Evolutionary conservation across 2,797 vertebrate genomes (phyloP), one percentile per base, ranked within the genome.

Genomic region (Serranus cabrilla): DNA sequence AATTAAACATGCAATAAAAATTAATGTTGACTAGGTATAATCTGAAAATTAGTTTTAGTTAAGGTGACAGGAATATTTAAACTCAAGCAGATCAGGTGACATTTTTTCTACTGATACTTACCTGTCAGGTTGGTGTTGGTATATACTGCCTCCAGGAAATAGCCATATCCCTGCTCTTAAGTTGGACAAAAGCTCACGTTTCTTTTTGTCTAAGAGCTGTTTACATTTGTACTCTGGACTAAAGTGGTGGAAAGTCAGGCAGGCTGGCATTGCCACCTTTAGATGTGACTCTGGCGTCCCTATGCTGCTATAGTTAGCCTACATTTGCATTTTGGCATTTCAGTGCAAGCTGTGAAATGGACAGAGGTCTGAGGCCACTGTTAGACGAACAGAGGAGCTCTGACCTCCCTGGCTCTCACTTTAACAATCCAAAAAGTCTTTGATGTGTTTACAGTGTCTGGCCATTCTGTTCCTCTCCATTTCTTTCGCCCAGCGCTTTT

Each of bases 401-500:
- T 57, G 70, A 74, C 73, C 34, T 78, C 57, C 69, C 76, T 21
- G 9, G 21, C 56, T 76, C 70, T 76, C 59, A 49, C 52, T 77
- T 58, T 11, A 49, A 64, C 23, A 60, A n/a, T 65, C 5, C 46
- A 55, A 23, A 23, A 11, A 20, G 5, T 56, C 16, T 49, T 65
- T 60, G 78, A 69, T 54, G 60, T 63, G 61, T 79, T 89, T 74
- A 75, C 80, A 49, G 74, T 50, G 49, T 71, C 69, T 34, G 64
- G 66, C 69, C 65, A 21, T 43, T 68, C 63, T 67, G 78, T 81
- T 71, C 18, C 60, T 59, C 62, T 63, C 20, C 39, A 25, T 68
- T 86, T 83, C 74, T 73, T 73, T 47, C 5, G 20, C 40, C 68
- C 68, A 84, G 76, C 60, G 78, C 75, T 84, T 71, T 68, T 56